Percentiles rank a stretch among this genome's conserved stretches.
These are phyloP conservation scores for Stegodyphus dumicola DNA, from an alignment of 1,140 invertebrate genomes.

Conservation along the genomic window DNA sequence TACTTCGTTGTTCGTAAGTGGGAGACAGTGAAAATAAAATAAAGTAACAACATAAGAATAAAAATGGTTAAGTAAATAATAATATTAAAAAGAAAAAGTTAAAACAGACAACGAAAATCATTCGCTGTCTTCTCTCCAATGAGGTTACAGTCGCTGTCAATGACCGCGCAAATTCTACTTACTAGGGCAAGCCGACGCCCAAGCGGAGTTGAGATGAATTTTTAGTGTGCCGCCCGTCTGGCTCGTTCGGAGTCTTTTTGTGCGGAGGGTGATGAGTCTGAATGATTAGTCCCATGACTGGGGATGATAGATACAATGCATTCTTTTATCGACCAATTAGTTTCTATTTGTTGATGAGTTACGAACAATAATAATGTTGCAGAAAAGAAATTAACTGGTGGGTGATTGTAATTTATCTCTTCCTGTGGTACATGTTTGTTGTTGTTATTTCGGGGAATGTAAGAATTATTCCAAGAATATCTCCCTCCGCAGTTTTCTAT, in stretches of 20 bases:
- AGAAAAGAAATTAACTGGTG: too few relatives aligned
- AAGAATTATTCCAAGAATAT: too few relatives aligned
- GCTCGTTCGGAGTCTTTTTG: not conserved
- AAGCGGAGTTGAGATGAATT: constrained; percentile 36
- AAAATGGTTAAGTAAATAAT: too few relatives aligned
- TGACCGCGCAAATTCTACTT: constrained; percentile 37
- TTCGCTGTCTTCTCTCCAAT: not conserved
- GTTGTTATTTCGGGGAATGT: too few relatives aligned
- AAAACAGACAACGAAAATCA: not conserved
- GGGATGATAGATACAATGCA: constrained; percentile 13
- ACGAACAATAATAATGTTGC: not conserved
- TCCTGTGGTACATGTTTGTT: too few relatives aligned
- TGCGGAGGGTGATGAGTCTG: constrained; percentile 18
- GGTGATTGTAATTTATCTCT: too few relatives aligned
- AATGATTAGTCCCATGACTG: not conserved
- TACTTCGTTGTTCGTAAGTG: not conserved
- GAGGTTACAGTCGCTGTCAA: constrained; percentile 49
- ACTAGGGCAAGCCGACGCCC: constrained; percentile 51
- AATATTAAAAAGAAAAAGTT: not conserved
- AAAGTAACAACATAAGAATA: too few relatives aligned
- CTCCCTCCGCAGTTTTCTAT: too few relatives aligned
- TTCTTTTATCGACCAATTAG: constrained; percentile 1
- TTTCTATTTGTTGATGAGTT: constrained; percentile 4
- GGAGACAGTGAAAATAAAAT: not conserved
- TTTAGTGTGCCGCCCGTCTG: constrained; percentile 25